Percentiles rank a stretch among this genome's conserved stretches.
Evolutionary conservation across 2,113 vertebrate genomes (phyloP).

Genomic region (Phyllostomus discolor): DNA sequence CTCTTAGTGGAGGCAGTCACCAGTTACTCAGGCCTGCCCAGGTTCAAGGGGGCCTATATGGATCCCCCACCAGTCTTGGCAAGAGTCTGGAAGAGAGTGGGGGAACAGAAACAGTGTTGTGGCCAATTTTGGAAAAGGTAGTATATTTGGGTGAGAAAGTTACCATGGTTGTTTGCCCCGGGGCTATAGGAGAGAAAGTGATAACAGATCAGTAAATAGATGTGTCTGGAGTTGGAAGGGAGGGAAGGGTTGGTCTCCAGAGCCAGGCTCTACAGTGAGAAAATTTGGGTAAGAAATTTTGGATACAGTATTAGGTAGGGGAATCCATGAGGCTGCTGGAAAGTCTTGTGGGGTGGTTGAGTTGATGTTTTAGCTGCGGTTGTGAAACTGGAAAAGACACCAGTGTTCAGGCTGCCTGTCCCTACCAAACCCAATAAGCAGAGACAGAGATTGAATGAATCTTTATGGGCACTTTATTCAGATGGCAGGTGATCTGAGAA

Average conservation of each 20-base stretch:
- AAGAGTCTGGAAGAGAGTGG: background rate
- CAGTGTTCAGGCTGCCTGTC: too few relatives aligned
- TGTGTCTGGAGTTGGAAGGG: background rate
- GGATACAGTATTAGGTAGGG: background rate
- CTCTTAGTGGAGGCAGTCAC: background rate
- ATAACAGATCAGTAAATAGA: background rate
- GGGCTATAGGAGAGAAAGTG: background rate
- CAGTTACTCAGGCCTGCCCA: fast-evolving
- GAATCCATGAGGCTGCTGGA: background rate
- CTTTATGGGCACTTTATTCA: too few relatives aligned
- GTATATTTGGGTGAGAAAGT: background rate
- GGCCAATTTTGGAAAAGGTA: background rate
- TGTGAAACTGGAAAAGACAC: too few relatives aligned
- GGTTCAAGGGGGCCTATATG: too few relatives aligned
- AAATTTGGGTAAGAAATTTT: background rate
- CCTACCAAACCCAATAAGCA: too few relatives aligned
- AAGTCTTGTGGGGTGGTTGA: background rate
- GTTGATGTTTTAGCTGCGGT: too few relatives aligned
- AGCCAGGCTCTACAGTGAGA: too few relatives aligned
- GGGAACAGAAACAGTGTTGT: background rate
- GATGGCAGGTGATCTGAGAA: too few relatives aligned
- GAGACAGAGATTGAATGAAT: too few relatives aligned
- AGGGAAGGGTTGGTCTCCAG: background rate
- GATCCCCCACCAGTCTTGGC: background rate
- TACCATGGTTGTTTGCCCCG: background rate